Evolutionary conservation across 2,113 vertebrate genomes (phyloP).

Genomic region (Apteryx mantelli): DNA sequence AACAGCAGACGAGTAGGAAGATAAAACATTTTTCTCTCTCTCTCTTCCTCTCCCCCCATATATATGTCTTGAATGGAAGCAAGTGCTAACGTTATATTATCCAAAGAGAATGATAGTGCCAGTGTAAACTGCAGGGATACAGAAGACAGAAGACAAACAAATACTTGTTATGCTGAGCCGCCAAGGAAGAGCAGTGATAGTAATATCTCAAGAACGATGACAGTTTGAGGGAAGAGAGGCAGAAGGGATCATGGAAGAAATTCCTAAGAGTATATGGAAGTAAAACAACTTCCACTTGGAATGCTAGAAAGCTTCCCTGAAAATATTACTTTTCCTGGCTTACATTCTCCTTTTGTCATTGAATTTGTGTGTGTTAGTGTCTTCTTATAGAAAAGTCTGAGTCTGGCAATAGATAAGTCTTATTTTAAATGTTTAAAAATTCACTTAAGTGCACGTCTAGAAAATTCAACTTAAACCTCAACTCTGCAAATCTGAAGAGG

Average conservation of each 20-base stretch:
- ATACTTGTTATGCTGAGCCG: too few species aligned
- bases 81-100: background rate
- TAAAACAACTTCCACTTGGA: background rate
- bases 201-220: background rate
- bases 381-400: background rate
- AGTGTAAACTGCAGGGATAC: background rate
- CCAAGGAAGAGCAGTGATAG: background rate
- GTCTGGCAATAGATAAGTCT: background rate
- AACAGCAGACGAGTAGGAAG: background rate
- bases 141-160: background rate
- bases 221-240: background rate
- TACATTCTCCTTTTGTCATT: background rate
- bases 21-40: background rate
- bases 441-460: background rate
- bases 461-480: background rate
- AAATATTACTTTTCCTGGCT: background rate
- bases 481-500: background rate
- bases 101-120: background rate
- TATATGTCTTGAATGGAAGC: background rate
- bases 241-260: background rate
- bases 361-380: background rate
- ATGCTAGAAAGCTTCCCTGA: background rate
- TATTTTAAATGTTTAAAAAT: background rate
- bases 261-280: background rate
- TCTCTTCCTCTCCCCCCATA: background rate